phyloP scores from a whole-genome alignment of 2,888 invertebrate genomes.

The Caenorhabditis becei region DNA sequence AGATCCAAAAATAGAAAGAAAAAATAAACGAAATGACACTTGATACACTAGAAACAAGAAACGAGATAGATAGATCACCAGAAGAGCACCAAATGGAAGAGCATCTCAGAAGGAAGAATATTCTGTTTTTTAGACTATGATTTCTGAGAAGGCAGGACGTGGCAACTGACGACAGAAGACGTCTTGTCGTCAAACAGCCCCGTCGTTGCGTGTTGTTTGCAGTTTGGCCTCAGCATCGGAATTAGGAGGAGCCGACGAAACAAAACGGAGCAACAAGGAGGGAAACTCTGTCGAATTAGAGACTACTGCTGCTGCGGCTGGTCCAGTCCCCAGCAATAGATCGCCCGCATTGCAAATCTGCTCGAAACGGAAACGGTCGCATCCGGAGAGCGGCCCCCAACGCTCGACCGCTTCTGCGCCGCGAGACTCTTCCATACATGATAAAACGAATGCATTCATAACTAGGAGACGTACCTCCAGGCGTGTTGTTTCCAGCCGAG shows the following conservation, averaged over 20 bases:
- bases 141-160: conserved; percentile 2
- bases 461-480: conserved; percentile 57
- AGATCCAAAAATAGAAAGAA: conserved; percentile 16
- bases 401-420: neutral
- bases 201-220: conserved; percentile 44
- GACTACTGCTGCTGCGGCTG: neutral
- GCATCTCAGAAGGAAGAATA: neutral
- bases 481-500: conserved; percentile 62
- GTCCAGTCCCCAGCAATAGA: neutral
- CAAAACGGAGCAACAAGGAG: conserved; percentile 7
- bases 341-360: conserved; percentile 21
- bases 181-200: conserved; percentile 7
- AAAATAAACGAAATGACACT: conserved; percentile 21
- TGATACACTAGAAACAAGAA: conserved; percentile 26
- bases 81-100: conserved; percentile 10
- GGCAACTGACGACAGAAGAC: conserved; percentile 6
- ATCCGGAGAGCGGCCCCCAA: conserved; percentile 16
- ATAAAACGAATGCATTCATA: conserved; percentile 47
- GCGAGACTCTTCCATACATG: neutral
- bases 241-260: conserved; percentile 35
- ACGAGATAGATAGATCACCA: too few species aligned
- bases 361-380: conserved; percentile 44
- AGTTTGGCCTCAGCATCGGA: conserved; percentile 18
- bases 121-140: conserved; percentile 29
- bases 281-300: conserved; percentile 26